phyloP scores from a whole-genome alignment of 2,888 invertebrate genomes.

The Eucera pruinosa region DNA sequence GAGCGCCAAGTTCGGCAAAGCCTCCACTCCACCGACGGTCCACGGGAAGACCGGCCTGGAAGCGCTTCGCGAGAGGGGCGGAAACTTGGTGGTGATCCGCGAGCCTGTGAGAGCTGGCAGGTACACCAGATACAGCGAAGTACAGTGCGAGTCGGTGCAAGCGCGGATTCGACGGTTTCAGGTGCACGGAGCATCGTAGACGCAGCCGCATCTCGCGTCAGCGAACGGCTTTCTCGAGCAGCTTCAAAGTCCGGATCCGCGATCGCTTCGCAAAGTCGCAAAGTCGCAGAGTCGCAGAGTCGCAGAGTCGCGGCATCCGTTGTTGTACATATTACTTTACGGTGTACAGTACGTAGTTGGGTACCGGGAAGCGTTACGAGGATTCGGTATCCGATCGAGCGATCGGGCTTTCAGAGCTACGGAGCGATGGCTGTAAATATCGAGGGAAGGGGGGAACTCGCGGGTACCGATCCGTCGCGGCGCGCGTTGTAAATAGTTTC shows the following conservation, averaged over 20 bases:
- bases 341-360: conserved; percentile 47
- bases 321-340: conserved; percentile 48
- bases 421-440: conserved; percentile 46
- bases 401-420: no score
- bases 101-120: conserved; percentile 84
- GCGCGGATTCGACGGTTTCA: conserved; percentile 84
- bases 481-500: conserved; percentile 56
- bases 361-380: conserved; percentile 9
- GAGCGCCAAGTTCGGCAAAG: conserved; percentile 48
- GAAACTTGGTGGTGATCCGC: conserved; percentile 85
- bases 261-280: not conserved
- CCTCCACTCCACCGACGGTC: conserved; percentile 39
- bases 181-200: conserved; percentile 82
- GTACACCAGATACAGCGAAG: conserved; percentile 84
- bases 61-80: conserved; percentile 83
- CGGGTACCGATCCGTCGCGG: conserved; percentile 36
- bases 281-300: no score
- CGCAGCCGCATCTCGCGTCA: not conserved
- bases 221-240: conserved; percentile 22
- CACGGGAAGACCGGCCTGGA: conserved; percentile 81
- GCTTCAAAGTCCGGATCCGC: conserved; percentile 22
- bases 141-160: conserved; percentile 85
- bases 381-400: conserved; percentile 16
- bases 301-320: no score
- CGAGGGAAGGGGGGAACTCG: not conserved